Evolutionary conservation across 92 coral and sea anemone genomes (phyloP), one percentile per base, ranked within the genome.

Genomic region (Epizoanthus scotinus): DNA sequence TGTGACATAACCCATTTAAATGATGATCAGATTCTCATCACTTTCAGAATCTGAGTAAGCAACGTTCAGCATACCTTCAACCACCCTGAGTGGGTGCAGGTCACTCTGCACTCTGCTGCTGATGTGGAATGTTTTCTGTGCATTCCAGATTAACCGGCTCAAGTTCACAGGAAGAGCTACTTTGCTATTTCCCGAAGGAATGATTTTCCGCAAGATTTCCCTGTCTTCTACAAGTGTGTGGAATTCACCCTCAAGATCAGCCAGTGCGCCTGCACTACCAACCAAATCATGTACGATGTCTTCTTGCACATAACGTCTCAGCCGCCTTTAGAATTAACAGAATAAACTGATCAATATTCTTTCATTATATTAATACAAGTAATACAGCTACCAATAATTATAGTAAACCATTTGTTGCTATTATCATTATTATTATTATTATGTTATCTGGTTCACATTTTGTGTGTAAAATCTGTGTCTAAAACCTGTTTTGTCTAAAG

Each of bases 161-260:
- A 96, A 91, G 79, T 96, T 96, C n/a, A 96, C 99, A 49, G 99
- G 99, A n/a, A 96, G 88, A 3, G 99, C 98, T 28, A 96, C 95
- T 84, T 91, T 93, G 40, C 94, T 92, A 83, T 93, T 96, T 34
- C 99, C 99, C 58, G 98, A 83, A 6, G 99, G 99, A 66, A 92
- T 87, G 62, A 96, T 89, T 58, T 90, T 91, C 2, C 99, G 93
- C 70, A 96, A 79, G 47, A 89, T 83, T 34, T 93, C 98, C 83
- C 99, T 73, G 89, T 96, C 99, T 59, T 93, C 93, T 67, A 87
- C 88, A 31, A 96, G 78, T 62, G 88, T 82, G 78, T 42, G 82
- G 71, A 89, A 96, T 69, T 96, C 99, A 0, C 88, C 65, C 64
- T 96, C 99, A 60, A 96, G 75, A 24, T 96, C 99, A 40, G 88